Evolutionary conservation across 2,113 vertebrate species (phyloP).

Genomic region (Siphamia tubifer): DNA sequence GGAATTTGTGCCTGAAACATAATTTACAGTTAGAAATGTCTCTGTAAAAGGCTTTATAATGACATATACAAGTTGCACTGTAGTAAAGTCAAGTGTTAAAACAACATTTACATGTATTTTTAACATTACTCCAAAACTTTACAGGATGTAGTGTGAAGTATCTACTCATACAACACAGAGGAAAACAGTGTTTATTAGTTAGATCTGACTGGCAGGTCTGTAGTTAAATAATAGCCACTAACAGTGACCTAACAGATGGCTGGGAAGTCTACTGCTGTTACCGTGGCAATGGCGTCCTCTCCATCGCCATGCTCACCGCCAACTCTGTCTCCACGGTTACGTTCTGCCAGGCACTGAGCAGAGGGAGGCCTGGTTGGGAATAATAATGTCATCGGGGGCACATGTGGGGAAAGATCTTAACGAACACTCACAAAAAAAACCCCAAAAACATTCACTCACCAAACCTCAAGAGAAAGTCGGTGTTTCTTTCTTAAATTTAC

Average conservation of each 20-base stretch:
- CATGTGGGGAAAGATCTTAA: slow-evolving; percentile 11
- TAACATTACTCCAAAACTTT: too few species aligned
- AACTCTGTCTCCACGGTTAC: slow-evolving; percentile 57
- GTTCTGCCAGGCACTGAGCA: slow-evolving; percentile 11
- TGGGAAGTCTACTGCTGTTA: slow-evolving; percentile 45
- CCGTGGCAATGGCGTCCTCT: slow-evolving; percentile 42
- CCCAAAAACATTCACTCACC: too few species aligned
- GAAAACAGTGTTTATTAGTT: background rate
- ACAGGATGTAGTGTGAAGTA: too few species aligned
- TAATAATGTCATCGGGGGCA: slow-evolving; percentile 35
- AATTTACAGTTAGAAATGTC: too few species aligned
- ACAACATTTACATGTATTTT: too few species aligned
- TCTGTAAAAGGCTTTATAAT: too few species aligned
- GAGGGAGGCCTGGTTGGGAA: slow-evolving; percentile 29
- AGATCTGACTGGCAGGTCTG: background rate
- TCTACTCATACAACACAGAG: too few species aligned
- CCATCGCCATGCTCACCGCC: slow-evolving; percentile 40
- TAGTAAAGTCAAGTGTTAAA: too few species aligned
- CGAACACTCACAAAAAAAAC: slow-evolving; percentile 4
- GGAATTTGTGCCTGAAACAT: too few species aligned
- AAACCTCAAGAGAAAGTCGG: too few species aligned
- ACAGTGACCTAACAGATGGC: slow-evolving; percentile 16
- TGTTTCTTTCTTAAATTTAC: too few species aligned
- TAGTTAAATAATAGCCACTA: slow-evolving; percentile 13
- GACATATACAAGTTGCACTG: too few species aligned